Evolutionary conservation across 2,888 invertebrate species (phyloP), one percentile per base, ranked within the genome.

Genomic region (Clitarchus hookeri): DNA sequence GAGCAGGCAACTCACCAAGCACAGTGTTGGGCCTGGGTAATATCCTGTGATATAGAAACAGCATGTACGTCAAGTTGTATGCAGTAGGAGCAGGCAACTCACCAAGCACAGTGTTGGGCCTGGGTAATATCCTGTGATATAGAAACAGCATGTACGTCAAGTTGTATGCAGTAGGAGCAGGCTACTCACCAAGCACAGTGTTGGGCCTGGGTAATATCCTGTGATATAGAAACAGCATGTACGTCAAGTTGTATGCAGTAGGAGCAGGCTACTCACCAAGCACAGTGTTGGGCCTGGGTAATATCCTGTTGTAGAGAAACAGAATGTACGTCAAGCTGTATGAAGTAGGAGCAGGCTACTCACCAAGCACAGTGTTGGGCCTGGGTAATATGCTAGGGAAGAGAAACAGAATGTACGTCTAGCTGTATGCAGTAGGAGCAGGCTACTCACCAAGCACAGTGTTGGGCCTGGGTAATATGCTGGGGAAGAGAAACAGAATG

Each of bases 41-140:
- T 65, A 65, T n/a, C 84, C 54, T 84, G 84, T n/a, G n/a, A n/a
- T n/a, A n/a, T n/a, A n/a, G n/a, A n/a, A n/a, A n/a, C n/a, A n/a
- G n/a, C n/a, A n/a, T n/a, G n/a, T n/a, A n/a, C n/a, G n/a, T n/a
- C n/a, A n/a, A n/a, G n/a, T n/a, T n/a, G n/a, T 2, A 19, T 53
- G 53, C 53, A 53, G 19, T 12, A 65, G 2, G n/a, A 65, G n/a
- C 23, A 25, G 25, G 19, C 25, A 9, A 84, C 84, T 54, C 48
- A 84, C 84, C 84, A 2, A 19, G 19, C 84, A 84, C 84, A 19
- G 54, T 44, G 36, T 84, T 84, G 12, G 84, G 53, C 83, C 53
- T 83, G 19, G 65, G 19, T 23, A 65, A 19, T 65, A 65, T n/a
- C 84, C 54, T 84, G 84, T n/a, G n/a, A n/a, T n/a, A n/a, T n/a